Evolutionary conservation across 23 tunicate genomes (phyloP), one percentile per base, ranked within the genome.

Genomic region (Phallusia fumigata): DNA sequence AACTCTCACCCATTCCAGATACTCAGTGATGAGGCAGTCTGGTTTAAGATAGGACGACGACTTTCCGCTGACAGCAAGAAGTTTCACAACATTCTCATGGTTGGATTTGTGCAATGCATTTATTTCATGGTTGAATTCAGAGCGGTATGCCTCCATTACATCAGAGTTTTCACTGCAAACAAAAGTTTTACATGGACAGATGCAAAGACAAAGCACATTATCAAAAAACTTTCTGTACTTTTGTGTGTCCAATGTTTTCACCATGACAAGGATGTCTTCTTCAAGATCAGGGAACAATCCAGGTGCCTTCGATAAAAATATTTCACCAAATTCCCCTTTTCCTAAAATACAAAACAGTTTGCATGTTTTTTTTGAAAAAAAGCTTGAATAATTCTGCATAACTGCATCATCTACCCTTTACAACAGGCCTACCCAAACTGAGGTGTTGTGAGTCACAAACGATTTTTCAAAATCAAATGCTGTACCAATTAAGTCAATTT

Each of bases 221-320:
- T 58, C 3, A 24, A 21, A 16, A 58, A 58, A 58, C 11, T 6
- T 21, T 21, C 69, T 24, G n/a, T 13, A 58, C 69, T 58, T 58
- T 58, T 58, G 26, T 58, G 52, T 36, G 36, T 92, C 78, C 32
- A 89, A 65, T 32, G 79, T 16, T 78, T 94, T 94, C 79, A 94
- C 98, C 98, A 94, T 94, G 72, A 94, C 94, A 16, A 94, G 79
- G 30, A 89, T 76, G 79, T 94, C 98, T 51, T 94, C 98, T 52
- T 86, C 90, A 28, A 89, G 84, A 35, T 94, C 85, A 76, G 94
- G 98, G 64, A 89, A 82, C 30, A 94, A 73, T 32, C 98, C 98
- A n/a, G 98, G 98, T 19, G 98, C 98, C 75, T 89, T 89, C 6
- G 98, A 94, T 21, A 94, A 84, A 45, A 94, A 89, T 11, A 94